Base-by-base conservation (phyloP, 2,888 invertebrate species). In the Sphaeridia pumilis region DNA sequence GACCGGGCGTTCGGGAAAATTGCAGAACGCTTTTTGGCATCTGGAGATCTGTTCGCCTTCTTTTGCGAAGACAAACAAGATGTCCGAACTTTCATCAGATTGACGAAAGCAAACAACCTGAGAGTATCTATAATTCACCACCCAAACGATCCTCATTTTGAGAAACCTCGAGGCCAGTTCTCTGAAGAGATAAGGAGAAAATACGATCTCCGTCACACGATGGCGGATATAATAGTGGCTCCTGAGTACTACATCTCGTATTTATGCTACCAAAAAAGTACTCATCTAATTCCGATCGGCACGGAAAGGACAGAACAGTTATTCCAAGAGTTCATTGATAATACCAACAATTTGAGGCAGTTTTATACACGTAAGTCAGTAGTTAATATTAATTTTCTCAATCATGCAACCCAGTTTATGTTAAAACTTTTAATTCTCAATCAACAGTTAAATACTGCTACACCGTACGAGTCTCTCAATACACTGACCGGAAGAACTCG, bases 51-150 rank as follows among this genome's bases (percentile, higher is more conserved):
- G 50, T 69, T 81, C 0, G 87, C 90, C 0, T 94, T 95, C 69
- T 81, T 86, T 0, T 93, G 88, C 68, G 86, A 87, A 63, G 75
- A 80, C 52, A 80, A 78, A 35, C 73, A 75, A 0, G 94, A 94
- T 65, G 82, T 90, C 78, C 83, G 85, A 64, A 67, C 75, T 21
- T 78, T 93, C 45, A 73, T 87, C 25, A 70, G 73, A 21, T 74
- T 76, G 45, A 69, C 83, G 38, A 74, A 75, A 12, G 73, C 80
- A 47, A 72, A 74, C 58, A 71, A 74, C 2, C 66, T 75, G 17
- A 69, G 72, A 27, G 77, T 87, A 1, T 87, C 85, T 67, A 81
- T 80, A 1, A 73, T 84, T 1, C 73, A 75, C 67, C 59, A 57
- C 31, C 43, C 52, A 46, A 44, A 34, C 17, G 56, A 53, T 12